Evolutionary conservation across 2,113 vertebrate genomes (phyloP).

Genomic region (Symphodus melops): DNA sequence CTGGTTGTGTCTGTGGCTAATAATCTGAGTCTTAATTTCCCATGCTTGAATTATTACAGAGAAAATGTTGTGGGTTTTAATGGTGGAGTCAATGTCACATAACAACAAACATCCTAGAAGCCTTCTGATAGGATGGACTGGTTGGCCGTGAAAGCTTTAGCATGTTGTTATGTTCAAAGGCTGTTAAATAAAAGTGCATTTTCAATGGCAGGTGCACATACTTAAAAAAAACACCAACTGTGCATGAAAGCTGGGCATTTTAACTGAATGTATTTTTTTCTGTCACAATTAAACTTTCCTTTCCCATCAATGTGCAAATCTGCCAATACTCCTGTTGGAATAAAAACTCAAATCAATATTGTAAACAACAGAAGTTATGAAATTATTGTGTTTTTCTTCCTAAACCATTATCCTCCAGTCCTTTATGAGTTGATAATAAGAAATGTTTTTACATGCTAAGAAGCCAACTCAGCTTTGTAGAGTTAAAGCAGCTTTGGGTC

Average conservation of each 20-base stretch:
- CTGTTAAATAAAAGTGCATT: slow-evolving; percentile 69
- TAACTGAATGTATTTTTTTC: not conserved
- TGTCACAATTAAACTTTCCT: slow-evolving; percentile 2
- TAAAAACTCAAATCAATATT: not conserved
- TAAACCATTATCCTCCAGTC: not conserved
- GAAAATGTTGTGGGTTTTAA: slow-evolving; percentile 12
- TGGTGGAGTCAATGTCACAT: slow-evolving; percentile 16
- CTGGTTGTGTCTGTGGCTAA: not conserved
- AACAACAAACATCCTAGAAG: slow-evolving; percentile 20
- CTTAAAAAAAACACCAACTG: slow-evolving; percentile 14
- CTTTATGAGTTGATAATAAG: not conserved
- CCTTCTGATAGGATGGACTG: slow-evolving; percentile 51
- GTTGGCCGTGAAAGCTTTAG: not conserved
- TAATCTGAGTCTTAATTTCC: not conserved
- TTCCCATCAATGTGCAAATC: slow-evolving; percentile 3
- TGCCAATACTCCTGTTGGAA: not conserved
- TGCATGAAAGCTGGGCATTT: not conserved
- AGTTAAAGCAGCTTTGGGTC: slow-evolving; percentile 13
- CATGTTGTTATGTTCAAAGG: slow-evolving; percentile 29
- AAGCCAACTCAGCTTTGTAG: not conserved
- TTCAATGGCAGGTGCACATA: slow-evolving; percentile 56
- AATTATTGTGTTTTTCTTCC: not conserved
- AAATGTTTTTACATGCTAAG: not conserved
- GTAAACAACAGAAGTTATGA: slow-evolving; percentile 10
- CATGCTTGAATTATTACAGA: slow-evolving; percentile 1